Conservation (phyloP, 2,113 vertebrate species). For the Gasterosteus nipponicus region DNA sequence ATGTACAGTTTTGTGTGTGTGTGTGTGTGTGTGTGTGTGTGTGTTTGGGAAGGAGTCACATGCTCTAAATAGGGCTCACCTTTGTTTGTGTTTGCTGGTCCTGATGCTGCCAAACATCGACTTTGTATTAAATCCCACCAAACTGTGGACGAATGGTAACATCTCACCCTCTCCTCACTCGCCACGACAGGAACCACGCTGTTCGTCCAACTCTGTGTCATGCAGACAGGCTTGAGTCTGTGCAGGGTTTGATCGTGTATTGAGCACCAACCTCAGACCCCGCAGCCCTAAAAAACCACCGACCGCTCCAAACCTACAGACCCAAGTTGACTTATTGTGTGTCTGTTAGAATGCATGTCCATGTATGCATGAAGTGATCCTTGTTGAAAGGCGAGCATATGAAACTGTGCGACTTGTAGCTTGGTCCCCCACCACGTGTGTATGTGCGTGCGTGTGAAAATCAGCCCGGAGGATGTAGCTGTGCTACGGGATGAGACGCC, state of each 20-base stretch:
- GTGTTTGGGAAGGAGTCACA: not conserved
- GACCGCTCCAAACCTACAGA: constrained; percentile 25
- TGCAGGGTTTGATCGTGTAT: constrained; percentile 39
- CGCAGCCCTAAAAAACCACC: constrained; percentile 19
- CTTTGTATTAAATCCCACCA: not conserved
- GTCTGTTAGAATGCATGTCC: constrained; percentile 11
- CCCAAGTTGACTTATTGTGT: not conserved
- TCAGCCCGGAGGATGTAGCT: constrained; percentile 42
- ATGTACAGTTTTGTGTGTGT: not conserved
- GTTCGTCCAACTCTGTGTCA: constrained; percentile 20
- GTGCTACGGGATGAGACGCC: constrained; percentile 26
- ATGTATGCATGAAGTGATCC: constrained; percentile 50
- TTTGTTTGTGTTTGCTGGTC: not conserved
- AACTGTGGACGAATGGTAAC: not conserved
- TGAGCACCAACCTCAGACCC: constrained; percentile 31
- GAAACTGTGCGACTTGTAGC: constrained; percentile 53
- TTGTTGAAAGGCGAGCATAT: constrained; percentile 57
- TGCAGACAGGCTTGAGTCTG: constrained; percentile 17
- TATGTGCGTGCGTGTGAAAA: constrained; percentile 26
- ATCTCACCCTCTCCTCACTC: not conserved
- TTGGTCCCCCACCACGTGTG: constrained; percentile 35
- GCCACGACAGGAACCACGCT: not conserved
- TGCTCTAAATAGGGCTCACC: not conserved
- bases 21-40: not conserved
- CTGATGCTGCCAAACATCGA: not conserved